A percentile compares a stretch with the other conserved stretches of the same genome.
Evolutionary conservation across 1,140 invertebrate species (phyloP).

Genomic region (Drosophila bifasciata): DNA sequence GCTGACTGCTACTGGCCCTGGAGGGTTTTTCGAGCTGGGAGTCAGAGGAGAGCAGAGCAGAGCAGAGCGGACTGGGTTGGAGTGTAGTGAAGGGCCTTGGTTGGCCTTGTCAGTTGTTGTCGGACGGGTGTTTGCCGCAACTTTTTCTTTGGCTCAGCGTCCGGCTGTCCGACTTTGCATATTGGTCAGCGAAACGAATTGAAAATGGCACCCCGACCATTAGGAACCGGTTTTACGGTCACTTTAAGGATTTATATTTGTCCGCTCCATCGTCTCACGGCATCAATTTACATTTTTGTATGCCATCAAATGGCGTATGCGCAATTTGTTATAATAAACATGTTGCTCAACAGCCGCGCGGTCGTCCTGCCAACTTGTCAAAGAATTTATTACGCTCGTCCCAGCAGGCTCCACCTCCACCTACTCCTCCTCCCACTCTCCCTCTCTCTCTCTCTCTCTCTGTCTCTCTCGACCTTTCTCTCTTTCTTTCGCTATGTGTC

Average conservation of each 20-base stretch:
- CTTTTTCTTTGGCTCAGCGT: constrained; percentile 40
- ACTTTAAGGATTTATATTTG: constrained; percentile 66
- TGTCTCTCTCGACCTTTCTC: not conserved
- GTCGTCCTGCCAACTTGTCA: constrained; percentile 70
- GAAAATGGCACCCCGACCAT: constrained; percentile 21
- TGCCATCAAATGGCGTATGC: constrained; percentile 75
- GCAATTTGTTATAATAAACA: constrained; percentile 81
- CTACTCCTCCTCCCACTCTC: not conserved
- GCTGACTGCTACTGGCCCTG: not conserved
- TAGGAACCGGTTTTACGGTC: constrained; percentile 42
- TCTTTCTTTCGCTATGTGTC: not conserved
- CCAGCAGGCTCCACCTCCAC: constrained; percentile 5
- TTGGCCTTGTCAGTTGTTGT: constrained; percentile 62
- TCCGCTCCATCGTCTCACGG: constrained; percentile 12
- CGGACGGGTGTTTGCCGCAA: constrained; percentile 53
- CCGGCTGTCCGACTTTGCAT: constrained; percentile 19
- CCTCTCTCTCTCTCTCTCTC: constrained; percentile 31
- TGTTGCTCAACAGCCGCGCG: constrained; percentile 57
- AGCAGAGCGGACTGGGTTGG: not conserved
- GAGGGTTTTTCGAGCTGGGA: not conserved
- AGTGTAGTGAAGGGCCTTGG: constrained; percentile 50
- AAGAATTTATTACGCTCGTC: constrained; percentile 73
- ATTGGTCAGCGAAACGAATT: constrained; percentile 29
- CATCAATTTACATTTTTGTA: constrained; percentile 74
- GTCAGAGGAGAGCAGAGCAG: not conserved